phyloP scores from a whole-genome alignment of 2,797 vertebrate species.

The Heliangelus exortis region DNA sequence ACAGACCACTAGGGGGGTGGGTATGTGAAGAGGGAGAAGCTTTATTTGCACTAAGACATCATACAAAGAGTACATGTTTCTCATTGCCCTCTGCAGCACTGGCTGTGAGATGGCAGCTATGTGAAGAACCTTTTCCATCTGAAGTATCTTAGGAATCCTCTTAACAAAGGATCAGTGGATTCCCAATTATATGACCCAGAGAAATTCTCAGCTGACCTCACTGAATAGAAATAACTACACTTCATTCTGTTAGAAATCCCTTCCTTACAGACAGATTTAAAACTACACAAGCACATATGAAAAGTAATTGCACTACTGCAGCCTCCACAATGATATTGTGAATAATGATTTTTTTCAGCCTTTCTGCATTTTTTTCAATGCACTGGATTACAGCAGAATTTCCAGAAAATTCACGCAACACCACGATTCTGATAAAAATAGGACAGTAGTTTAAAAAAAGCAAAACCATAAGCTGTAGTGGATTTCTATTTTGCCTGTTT shows the following conservation, averaged over 20 bases:
- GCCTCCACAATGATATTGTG: neutral
- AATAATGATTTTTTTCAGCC: neutral
- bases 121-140: neutral
- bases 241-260: neutral
- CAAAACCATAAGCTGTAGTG: neutral
- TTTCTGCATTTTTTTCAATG: neutral
- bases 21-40: neutral
- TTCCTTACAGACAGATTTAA: neutral
- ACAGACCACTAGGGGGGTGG: neutral
- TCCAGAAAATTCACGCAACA: neutral
- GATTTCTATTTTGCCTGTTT: neutral
- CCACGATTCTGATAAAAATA: neutral
- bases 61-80: neutral
- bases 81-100: neutral
- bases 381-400: neutral
- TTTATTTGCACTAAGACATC: neutral
- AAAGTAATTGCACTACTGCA: neutral
- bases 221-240: neutral
- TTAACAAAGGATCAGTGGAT: conserved; percentile 34
- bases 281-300: neutral
- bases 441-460: neutral
- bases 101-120: neutral
- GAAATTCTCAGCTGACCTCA: conserved; percentile 20
- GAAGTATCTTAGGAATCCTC: conserved; percentile 40
- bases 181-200: neutral